These are phyloP conservation scores for Columbina picui DNA, from an alignment of 2,113 vertebrate species.

Conservation along the genomic window DNA sequence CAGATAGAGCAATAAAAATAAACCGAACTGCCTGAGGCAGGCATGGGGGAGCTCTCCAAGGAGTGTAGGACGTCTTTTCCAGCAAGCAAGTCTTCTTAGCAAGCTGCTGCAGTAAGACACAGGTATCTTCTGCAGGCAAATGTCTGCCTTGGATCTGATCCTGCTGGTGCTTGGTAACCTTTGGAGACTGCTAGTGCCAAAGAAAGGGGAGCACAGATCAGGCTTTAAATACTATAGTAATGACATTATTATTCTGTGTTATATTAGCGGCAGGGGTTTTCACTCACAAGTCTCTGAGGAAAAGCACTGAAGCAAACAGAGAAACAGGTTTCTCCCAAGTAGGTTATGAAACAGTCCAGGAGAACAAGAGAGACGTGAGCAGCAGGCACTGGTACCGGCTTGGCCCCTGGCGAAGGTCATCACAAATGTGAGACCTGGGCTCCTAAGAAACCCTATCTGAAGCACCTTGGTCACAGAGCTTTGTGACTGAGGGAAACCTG, in stretches of 20 bases:
- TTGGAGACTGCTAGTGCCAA: neutral
- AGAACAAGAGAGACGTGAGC: neutral
- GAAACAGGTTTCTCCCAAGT: neutral
- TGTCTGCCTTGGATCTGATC: neutral
- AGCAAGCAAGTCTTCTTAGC: constrained; percentile 1
- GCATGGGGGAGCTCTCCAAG: constrained; percentile 10
- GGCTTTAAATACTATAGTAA: neutral
- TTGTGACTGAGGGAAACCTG: neutral
- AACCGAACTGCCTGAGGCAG: constrained; percentile 43
- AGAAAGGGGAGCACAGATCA: neutral
- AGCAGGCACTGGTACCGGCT: neutral
- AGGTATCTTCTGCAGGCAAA: neutral
- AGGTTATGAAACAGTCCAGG: neutral
- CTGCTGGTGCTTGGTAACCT: neutral
- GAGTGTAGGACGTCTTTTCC: constrained; percentile 34
- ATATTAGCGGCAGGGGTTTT: neutral
- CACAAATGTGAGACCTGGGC: neutral
- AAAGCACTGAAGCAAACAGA: neutral
- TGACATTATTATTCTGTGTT: neutral
- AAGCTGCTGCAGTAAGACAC: constrained; percentile 6
- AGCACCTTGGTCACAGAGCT: neutral
- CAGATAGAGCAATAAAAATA: constrained; percentile 62
- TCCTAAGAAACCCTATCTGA: neutral
- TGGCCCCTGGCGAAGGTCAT: neutral
- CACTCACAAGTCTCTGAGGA: neutral